Percentiles rank a stretch among this genome's conserved stretches.
Conservation (phyloP, 2,113 vertebrate genomes). For the Eclectus roratus region DNA sequence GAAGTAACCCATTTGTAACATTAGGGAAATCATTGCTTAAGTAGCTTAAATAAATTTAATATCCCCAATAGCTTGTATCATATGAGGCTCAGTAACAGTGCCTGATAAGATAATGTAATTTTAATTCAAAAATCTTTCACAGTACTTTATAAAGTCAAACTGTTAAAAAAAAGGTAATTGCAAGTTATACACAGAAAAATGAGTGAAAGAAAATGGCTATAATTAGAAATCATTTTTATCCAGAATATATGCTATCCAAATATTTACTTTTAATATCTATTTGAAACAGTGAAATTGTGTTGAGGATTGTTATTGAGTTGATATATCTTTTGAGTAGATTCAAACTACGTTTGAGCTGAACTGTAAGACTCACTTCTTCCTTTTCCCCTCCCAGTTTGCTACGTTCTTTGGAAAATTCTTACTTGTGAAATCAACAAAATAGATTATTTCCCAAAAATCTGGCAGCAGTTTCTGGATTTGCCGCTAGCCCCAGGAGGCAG, state of each 20-base stretch:
- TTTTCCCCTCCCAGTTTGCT: not conserved
- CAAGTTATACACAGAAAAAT: not conserved
- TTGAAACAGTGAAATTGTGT: not conserved
- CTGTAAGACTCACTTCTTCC: not conserved
- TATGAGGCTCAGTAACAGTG: not conserved
- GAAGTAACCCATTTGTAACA: not conserved
- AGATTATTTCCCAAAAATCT: not conserved
- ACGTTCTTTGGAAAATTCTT: not conserved
- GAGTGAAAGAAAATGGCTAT: not conserved
- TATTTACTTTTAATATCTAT: not conserved
- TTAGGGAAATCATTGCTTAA: not conserved
- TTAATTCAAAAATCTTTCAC: not conserved
- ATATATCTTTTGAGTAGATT: not conserved
- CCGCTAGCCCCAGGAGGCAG: not conserved
- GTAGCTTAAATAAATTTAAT: not conserved
- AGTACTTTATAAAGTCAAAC: not conserved
- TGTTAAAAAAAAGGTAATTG: conserved; percentile 7
- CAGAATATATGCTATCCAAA: not conserved
- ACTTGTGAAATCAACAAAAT: not conserved
- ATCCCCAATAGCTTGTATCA: not conserved
- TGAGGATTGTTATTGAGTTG: not conserved
- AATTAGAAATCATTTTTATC: not conserved
- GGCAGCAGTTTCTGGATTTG: not conserved
- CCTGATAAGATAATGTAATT: conserved; percentile 13
- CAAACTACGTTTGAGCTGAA: not conserved